These are phyloP conservation scores for Pharmacophagus antenor DNA, from an alignment of 2,888 invertebrate species.

Conservation along the genomic window DNA sequence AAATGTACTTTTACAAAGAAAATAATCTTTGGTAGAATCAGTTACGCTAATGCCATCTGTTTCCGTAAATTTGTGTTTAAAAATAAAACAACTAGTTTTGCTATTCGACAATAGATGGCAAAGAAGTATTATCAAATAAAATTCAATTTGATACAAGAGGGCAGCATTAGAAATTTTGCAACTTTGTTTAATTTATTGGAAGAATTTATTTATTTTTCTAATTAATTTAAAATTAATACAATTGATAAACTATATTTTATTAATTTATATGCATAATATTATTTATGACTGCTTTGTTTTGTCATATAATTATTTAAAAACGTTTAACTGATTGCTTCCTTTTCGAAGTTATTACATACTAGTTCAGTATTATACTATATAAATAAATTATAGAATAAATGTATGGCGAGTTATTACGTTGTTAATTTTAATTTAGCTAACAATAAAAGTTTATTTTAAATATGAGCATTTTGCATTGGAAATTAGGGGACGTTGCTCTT, in stretches of 20 bases:
- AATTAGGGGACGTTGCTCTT: constrained; percentile 65
- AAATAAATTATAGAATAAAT: not conserved
- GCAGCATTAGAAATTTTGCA: not conserved
- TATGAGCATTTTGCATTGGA: constrained; percentile 67
- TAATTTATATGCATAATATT: not conserved
- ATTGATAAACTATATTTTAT: not conserved
- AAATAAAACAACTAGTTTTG: not conserved
- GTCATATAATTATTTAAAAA: not conserved
- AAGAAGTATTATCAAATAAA: not conserved
- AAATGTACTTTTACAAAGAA: not conserved
- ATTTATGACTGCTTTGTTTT: not conserved
- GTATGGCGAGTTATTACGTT: not conserved
- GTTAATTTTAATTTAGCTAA: not conserved
- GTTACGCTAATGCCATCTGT: constrained; percentile 18
- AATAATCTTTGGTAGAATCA: not conserved
- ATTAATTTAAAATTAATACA: not conserved
- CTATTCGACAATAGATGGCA: constrained; percentile 31
- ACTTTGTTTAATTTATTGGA: not conserved
- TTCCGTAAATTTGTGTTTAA: not conserved
- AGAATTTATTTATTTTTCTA: not conserved
- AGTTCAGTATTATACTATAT: not conserved
- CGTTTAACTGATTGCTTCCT: constrained; percentile 1
- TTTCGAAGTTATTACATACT: not conserved
- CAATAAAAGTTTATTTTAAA: not conserved
- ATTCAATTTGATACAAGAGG: constrained; percentile 10